Base-by-base conservation (phyloP, 2,888 invertebrate genomes). In the Cephonodes hylas region DNA sequence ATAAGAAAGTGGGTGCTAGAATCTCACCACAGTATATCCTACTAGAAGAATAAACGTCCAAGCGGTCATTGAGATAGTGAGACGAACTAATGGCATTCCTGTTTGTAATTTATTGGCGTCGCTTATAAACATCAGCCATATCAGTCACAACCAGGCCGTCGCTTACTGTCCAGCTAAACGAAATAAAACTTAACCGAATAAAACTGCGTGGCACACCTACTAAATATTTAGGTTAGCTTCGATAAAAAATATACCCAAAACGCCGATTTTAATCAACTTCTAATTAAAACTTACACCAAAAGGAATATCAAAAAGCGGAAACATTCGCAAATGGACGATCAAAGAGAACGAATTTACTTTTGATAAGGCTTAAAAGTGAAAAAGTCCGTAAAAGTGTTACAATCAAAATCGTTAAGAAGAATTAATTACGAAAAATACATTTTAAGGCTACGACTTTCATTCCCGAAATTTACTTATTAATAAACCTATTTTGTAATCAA, bases 381-480 rank as follows among this genome's bases (percentile, higher is more conserved):
- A 31, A 53, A 27, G 53, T 53, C 27, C 53, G 53, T 18, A 31
- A 53, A 53, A 53, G 53, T 53, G 31, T 53, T 53, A 53, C 18
- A 3, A 31, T 18, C 27, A 27, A 53, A 27, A 53, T 53, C 53
- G 10, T 53, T 31, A 31, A 27, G 27, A 31, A 18, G 53, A 27
- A 18, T 53, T 18, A 53, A 31, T 31, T 18, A 15, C 23, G 7
- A 38, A 5, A 27, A 53, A 22, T 4, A 45, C 22, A 22, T 31
- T 20, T 53, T 31, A 53, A 53, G 18, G 10, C 10, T 15, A 8
- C 53, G 31, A 20, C 10, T 15, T 31, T 53, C 18, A 27, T 31
- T 31, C 13, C 10, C 10, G 6, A 2, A 20, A 53, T 31, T 53
- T 53, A 53, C 18, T 53, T 53, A 31, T 8, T 8, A 53, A 53